These are phyloP conservation scores for Gymnopithys bicolor DNA, from an alignment of 2,797 vertebrate genomes.

Conservation along the genomic window DNA sequence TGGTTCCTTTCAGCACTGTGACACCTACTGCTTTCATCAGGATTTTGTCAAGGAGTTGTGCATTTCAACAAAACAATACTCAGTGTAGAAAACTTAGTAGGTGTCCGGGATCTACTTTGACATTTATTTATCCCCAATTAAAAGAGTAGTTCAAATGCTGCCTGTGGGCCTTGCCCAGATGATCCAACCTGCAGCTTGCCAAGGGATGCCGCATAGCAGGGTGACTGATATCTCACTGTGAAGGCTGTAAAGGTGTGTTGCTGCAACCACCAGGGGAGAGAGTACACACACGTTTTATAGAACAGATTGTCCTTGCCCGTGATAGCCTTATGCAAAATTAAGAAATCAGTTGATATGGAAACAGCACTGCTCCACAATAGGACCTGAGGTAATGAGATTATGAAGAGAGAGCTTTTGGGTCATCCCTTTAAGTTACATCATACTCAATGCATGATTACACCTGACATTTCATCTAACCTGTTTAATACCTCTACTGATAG, in stretches of 20 bases:
- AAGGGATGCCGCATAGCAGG: background rate
- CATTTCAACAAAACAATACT: background rate
- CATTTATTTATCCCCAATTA: background rate
- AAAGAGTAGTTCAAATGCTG: background rate
- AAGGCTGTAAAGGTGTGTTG: background rate
- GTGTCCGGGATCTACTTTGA: background rate
- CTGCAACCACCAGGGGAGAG: background rate
- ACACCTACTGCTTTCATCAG: background rate
- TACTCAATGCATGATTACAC: background rate
- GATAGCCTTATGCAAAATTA: background rate
- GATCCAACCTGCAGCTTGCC: background rate
- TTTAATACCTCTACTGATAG: background rate
- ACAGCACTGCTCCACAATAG: background rate
- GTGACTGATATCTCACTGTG: background rate
- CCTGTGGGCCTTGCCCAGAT: background rate
- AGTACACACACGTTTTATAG: background rate
- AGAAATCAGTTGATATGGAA: background rate
- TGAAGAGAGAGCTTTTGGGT: background rate
- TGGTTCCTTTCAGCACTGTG: background rate
- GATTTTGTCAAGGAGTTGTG: background rate
- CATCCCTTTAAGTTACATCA: background rate
- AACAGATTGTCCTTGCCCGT: background rate
- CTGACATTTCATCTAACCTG: slow-evolving; percentile 2
- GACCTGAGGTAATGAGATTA: background rate
- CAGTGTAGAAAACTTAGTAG: background rate